A percentile compares a stretch with the other conserved stretches of the same genome.
Evolutionary conservation across 2,888 invertebrate species (phyloP).

Genomic region (Nesidiocoris tenuis): DNA sequence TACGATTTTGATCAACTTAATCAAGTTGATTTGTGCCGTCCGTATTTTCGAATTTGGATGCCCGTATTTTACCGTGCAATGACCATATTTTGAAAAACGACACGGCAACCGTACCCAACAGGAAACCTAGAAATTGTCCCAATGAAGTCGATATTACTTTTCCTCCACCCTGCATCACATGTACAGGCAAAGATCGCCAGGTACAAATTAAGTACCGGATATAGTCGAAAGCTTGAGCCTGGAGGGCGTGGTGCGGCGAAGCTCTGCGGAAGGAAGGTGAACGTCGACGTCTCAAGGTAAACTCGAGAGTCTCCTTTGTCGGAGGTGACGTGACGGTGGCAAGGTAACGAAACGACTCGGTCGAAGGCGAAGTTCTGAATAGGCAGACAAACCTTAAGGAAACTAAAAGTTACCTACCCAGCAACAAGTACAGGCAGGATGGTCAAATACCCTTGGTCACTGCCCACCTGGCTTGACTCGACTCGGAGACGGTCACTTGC

Average conservation of each 20-base stretch:
- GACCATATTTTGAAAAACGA: too few relatives aligned
- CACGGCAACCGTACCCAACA: too few relatives aligned
- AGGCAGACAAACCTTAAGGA: neutral
- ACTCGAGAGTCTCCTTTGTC: neutral
- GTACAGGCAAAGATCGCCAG: too few relatives aligned
- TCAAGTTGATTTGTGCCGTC: too few relatives aligned
- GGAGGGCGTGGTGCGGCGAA: neutral
- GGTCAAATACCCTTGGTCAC: constrained; percentile 23
- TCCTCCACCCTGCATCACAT: too few relatives aligned
- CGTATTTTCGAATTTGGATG: too few relatives aligned
- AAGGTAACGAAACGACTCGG: neutral
- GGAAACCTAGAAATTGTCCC: too few relatives aligned
- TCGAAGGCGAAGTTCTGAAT: neutral
- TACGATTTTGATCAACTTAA: too few relatives aligned
- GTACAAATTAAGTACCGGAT: neutral
- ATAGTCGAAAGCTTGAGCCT: neutral
- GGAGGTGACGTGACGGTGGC: neutral
- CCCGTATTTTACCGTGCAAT: too few relatives aligned
- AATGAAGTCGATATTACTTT: too few relatives aligned
- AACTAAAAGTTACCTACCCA: neutral
- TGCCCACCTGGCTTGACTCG: constrained; percentile 13
- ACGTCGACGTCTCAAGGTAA: neutral
- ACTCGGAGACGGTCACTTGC: constrained; percentile 20
- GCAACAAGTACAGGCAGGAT: neutral
- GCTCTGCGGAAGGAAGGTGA: neutral